These are phyloP conservation scores for Epinotia bilunana DNA, from an alignment of 2,888 invertebrate species.

Conservation along the genomic window DNA sequence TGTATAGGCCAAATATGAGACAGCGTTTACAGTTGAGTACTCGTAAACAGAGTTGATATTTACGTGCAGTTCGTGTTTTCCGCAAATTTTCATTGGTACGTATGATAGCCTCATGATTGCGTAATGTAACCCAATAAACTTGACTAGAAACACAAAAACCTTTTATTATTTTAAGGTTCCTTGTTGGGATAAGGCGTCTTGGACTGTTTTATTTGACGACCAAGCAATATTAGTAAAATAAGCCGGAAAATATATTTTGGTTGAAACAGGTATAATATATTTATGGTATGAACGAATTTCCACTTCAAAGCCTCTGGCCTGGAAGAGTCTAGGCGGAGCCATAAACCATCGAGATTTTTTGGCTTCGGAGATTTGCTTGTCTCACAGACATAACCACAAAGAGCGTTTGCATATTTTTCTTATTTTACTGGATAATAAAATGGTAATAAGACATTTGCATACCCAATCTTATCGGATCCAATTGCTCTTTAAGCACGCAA, in stretches of 20 bases:
- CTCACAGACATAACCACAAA: slow-evolving; percentile 26
- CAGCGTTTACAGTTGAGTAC: slow-evolving; percentile 10
- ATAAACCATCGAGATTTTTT: slow-evolving; percentile 28
- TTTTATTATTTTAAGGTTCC: slow-evolving; percentile 14
- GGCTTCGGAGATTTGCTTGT: slow-evolving; percentile 26
- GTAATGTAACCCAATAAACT: no score
- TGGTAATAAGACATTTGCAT: slow-evolving; percentile 43
- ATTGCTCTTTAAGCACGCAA: slow-evolving; percentile 43
- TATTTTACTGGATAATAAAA: slow-evolving; percentile 42
- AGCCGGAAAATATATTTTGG: slow-evolving; percentile 36
- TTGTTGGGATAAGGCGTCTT: background rate
- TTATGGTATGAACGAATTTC: slow-evolving; percentile 31
- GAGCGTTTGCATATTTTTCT: slow-evolving; percentile 40
- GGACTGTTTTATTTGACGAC: slow-evolving; percentile 33
- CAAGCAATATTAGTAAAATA: slow-evolving; percentile 32
- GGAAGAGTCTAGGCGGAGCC: slow-evolving; percentile 1
- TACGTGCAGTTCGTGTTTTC: background rate
- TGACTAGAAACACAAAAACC: background rate
- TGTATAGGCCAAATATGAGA: slow-evolving; percentile 18
- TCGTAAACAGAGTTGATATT: slow-evolving; percentile 8
- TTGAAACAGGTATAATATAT: slow-evolving; percentile 34
- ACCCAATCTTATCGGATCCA: slow-evolving; percentile 39
- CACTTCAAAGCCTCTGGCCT: slow-evolving; percentile 22
- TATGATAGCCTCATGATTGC: no score
- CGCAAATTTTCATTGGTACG: no score